Percentiles rank a stretch among this genome's conserved stretches.
These are phyloP conservation scores for Galagoides demidoff DNA, from an alignment of 2,797 vertebrate genomes.

Conservation along the genomic window DNA sequence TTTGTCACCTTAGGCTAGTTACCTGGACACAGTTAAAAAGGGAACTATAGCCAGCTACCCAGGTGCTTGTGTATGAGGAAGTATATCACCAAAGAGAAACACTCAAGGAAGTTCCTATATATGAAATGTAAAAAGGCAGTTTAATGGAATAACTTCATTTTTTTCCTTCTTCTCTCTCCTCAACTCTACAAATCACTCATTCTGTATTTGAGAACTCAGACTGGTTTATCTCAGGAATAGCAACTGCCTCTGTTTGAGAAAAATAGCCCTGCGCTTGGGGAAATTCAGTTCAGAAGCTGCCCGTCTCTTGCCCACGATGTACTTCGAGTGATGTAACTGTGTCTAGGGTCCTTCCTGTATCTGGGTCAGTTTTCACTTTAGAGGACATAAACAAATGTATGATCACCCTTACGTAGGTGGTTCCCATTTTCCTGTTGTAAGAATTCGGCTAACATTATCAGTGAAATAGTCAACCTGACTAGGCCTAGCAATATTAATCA, in stretches of 20 bases:
- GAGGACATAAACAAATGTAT: neutral
- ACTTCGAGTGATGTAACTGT: neutral
- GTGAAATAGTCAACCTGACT: neutral
- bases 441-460: neutral
- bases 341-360: neutral
- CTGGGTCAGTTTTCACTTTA: neutral
- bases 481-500: neutral
- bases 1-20: neutral
- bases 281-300: neutral
- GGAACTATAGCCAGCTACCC: neutral
- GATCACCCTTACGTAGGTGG: neutral
- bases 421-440: neutral
- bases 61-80: neutral
- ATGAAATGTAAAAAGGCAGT: neutral
- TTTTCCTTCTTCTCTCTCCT: neutral
- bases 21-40: neutral
- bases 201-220: neutral
- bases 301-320: neutral
- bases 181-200: neutral
- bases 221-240: neutral
- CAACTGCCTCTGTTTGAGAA: neutral
- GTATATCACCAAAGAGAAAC: neutral
- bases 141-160: neutral
- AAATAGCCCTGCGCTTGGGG: neutral
- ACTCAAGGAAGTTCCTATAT: neutral